Base-by-base conservation (phyloP, 1,140 invertebrate genomes). In the Drosophila sechellia region DNA sequence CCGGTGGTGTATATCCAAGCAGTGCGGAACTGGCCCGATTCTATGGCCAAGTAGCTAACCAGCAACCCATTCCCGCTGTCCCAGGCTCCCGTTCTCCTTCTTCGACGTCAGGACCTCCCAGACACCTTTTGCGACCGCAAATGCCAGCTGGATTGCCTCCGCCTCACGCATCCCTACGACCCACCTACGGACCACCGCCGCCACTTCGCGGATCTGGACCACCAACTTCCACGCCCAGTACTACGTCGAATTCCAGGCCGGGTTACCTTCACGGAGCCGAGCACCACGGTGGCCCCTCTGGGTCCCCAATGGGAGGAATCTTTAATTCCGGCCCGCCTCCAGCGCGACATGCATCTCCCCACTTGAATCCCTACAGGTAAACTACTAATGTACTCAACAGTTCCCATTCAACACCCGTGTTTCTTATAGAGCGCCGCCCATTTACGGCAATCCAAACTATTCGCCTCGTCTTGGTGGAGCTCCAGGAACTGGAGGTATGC, bases 401-500 rank as follows among this genome's bases (percentile, higher is more conserved):
- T 15, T 12, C 40, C 13, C 12, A n/a, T 10, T 31, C 8, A 31
- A 10, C 8, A 10, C 40, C 4, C 5, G 25, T 13, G 0, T 1
- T 1, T 3, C 2, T 34, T 50, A 58, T 34, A 65, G 65, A 83
- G 77, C 58, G 2, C 87, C 90, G 2, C 74, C 90, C 3, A 91
- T 92, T 25, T 92, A 90, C 48, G 90, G 90, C 8, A 92, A 90
- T 73, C 90, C 90, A 22, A 87, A 73, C 39, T 92, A 79, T 76
- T 66, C 69, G 5, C 90, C 87, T 5, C 87, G 90, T 5, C 74
- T 77, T 20, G 34, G 60, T n/a, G 73, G 55, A 42, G 83, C 83
- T 10, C 79, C 81, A 5, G 79, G 73, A 20, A 57, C 77, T 27
- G 57, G 57, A n/a, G 74, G 63, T 59, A 74, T 89, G 69, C 65